These are phyloP conservation scores for Anas flavirostris DNA, from an alignment of 2,797 vertebrate genomes.

Conservation along the genomic window DNA sequence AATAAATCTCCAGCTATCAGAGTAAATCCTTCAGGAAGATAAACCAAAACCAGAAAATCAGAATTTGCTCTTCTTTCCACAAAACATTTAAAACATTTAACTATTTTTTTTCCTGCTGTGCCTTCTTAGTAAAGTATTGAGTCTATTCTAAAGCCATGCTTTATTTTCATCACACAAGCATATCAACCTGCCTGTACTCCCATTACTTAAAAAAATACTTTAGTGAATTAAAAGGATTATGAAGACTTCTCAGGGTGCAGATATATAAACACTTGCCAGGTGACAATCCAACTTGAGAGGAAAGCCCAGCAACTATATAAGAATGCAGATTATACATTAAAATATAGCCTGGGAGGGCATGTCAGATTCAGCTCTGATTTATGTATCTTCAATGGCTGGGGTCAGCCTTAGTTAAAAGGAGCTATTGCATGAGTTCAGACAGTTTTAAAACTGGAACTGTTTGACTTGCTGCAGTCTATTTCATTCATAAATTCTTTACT, in stretches of 20 bases:
- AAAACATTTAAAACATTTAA: background rate
- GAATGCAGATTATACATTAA: background rate
- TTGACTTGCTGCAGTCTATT: background rate
- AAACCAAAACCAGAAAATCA: background rate
- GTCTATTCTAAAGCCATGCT: background rate
- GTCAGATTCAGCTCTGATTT: background rate
- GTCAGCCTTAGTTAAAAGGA: background rate
- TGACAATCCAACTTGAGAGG: background rate
- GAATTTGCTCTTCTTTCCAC: background rate
- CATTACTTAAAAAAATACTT: background rate
- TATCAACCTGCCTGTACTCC: background rate
- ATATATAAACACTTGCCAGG: background rate
- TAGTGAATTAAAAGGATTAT: background rate
- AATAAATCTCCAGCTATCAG: slow-evolving; percentile 24
- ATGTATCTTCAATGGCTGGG: background rate
- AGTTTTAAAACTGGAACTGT: background rate
- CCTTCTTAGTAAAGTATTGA: background rate
- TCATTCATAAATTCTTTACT: background rate
- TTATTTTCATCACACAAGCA: background rate
- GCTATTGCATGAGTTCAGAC: background rate
- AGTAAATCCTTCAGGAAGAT: slow-evolving; percentile 3
- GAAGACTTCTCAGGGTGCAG: background rate
- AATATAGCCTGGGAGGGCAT: background rate
- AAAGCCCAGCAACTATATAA: background rate
- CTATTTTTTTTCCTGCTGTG: background rate